Evolutionary conservation across 2,113 vertebrate genomes (phyloP), one percentile per base, ranked within the genome.

Genomic region (Amia ocellicauda): DNA sequence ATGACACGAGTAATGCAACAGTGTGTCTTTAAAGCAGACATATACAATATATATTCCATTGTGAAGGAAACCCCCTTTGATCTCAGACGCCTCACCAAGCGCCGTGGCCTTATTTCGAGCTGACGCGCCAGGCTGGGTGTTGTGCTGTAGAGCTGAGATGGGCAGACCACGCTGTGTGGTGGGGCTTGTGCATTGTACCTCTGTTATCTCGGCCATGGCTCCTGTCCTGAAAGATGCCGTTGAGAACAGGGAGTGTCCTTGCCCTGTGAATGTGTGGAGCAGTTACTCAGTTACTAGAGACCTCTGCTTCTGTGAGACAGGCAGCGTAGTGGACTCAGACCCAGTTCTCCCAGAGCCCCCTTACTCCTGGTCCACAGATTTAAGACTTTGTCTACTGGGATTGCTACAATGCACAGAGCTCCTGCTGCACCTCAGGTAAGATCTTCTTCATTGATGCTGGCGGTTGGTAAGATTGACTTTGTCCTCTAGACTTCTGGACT

Each of bases 191-290:
- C 27, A 20, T 42, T 4, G 22, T 1, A 53, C 45, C 28, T 63
- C 31, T 42, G 17, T 26, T 24, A 28, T 19, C 24, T 2, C 10
- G 9, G n/a, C 17, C 10, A 56, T 14, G 36, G 56, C 27, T 45
- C 64, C 64, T 54, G 53, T 60, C 64, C 64, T 66, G 64, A 53
- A 54, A 28, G 19, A 40, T 13, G 22, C 50, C 52, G 26, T 45
- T 26, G 9, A 47, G 58, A 51, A 54, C 36, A 53, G 64, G 64
- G 64, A 66, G 64, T 66, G 64, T 51, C 64, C 57, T 40, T 31
- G 51, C 60, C 64, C 64, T 66, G 64, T 47, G 45, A 47, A 47
- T 47, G 14, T 47, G 7, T 17, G 13, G 2, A 17, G n/a, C 45
- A 16, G 45, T 47, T 47, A 47, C 16, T 47, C 11, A 36, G 31